phyloP scores from a whole-genome alignment of 2,797 vertebrate genomes.

The Erethizon dorsatum region DNA sequence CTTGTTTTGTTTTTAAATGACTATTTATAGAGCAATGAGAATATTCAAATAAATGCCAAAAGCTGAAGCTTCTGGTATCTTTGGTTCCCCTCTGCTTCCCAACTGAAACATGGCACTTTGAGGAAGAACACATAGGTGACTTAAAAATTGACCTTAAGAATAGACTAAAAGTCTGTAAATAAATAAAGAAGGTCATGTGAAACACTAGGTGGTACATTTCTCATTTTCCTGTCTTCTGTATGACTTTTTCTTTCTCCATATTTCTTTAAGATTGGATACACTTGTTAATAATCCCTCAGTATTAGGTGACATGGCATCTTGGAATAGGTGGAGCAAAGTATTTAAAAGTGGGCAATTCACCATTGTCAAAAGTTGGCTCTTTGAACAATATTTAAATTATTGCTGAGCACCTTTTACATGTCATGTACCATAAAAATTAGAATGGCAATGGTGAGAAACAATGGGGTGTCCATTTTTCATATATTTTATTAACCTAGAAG shows the following conservation, averaged over 20 bases:
- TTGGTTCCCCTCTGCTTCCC: constrained; percentile 36
- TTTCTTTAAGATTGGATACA: background rate
- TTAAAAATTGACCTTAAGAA: constrained; percentile 15
- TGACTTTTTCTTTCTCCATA: background rate
- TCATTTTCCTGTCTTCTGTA: background rate
- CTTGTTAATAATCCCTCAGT: constrained; percentile 15
- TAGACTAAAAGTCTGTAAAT: background rate
- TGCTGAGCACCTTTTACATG: background rate
- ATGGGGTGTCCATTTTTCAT: background rate
- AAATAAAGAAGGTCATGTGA: background rate
- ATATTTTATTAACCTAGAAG: background rate
- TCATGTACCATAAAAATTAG: background rate
- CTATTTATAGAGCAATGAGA: constrained; percentile 64
- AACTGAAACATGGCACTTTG: constrained; percentile 55
- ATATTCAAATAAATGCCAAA: constrained; percentile 68
- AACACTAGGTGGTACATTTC: background rate
- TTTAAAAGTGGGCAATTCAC: background rate
- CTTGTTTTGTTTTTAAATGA: constrained; percentile 58
- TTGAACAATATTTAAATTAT: background rate
- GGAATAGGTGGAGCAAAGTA: background rate
- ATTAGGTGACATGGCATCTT: background rate
- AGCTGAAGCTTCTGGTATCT: background rate
- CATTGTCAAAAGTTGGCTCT: background rate
- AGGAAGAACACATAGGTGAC: constrained; percentile 44
- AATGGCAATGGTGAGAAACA: background rate